Evolutionary conservation across 1,140 invertebrate species (phyloP).

Genomic region (Scaptomyza montana): DNA sequence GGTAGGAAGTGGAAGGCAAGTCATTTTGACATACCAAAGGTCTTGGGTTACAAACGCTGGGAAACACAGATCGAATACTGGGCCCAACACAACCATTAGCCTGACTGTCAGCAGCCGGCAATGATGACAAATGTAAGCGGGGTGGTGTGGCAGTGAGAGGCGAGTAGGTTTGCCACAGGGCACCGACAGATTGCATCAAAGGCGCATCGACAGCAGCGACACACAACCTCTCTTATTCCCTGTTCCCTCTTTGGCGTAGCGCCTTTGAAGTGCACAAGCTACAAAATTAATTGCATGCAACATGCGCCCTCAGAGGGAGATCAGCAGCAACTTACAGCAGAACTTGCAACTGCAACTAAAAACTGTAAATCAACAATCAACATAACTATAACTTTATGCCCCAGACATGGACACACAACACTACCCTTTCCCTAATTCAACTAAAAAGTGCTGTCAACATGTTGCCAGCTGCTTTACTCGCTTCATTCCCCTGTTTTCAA

Average conservation of each 20-base stretch:
- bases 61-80: slow-evolving; percentile 58
- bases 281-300: slow-evolving; percentile 78
- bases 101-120: slow-evolving; percentile 48
- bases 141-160: background rate
- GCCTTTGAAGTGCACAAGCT: slow-evolving; percentile 67
- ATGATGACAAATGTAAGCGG: slow-evolving; percentile 27
- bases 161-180: background rate
- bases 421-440: background rate
- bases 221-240: background rate
- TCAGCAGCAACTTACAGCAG: slow-evolving; percentile 13
- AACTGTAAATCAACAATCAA: slow-evolving; percentile 81
- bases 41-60: slow-evolving; percentile 69
- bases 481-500: slow-evolving; percentile 66
- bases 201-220: slow-evolving; percentile 57
- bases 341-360: slow-evolving; percentile 29
- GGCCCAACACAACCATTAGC: slow-evolving; percentile 48
- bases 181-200: slow-evolving; percentile 55
- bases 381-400: slow-evolving; percentile 72
- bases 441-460: slow-evolving; percentile 63
- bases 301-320: slow-evolving; percentile 56
- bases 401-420: slow-evolving; percentile 22
- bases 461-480: slow-evolving; percentile 55
- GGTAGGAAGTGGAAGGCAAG: slow-evolving; percentile 13
- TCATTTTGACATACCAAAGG: slow-evolving; percentile 67
- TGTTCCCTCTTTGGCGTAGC: slow-evolving; percentile 38